phyloP scores from a whole-genome alignment of 2,888 invertebrate genomes.

The Falcaria lacertinaria region DNA sequence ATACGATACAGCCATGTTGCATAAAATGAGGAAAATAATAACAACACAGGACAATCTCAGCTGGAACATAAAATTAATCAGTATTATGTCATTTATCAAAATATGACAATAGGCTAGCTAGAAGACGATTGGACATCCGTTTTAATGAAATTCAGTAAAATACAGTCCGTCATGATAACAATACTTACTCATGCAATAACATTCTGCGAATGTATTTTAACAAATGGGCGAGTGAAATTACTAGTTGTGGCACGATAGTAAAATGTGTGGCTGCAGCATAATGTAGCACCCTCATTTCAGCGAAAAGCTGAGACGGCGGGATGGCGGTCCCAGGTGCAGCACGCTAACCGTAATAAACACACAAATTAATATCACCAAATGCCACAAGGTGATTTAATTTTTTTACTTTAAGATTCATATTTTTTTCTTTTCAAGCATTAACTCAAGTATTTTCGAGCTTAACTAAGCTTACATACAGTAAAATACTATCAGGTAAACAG shows the following conservation, averaged over 20 bases:
- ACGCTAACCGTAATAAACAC: conserved; percentile 14
- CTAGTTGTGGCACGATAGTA: background rate
- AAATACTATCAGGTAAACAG: background rate
- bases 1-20: background rate
- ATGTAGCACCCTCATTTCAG: background rate
- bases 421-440: no score
- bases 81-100: no score
- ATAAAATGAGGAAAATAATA: background rate
- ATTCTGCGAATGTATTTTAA: no score
- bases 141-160: no score
- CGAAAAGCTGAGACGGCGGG: background rate
- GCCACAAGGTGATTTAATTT: conserved; percentile 9
- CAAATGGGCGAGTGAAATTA: no score
- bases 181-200: no score
- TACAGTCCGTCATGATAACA: no score
- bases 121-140: no score
- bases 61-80: background rate
- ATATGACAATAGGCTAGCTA: no score
- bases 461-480: no score
- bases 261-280: background rate
- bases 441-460: no score
- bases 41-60: background rate
- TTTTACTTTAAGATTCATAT: no score
- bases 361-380: conserved; percentile 10
- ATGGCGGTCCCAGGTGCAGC: conserved; percentile 14